Evolutionary conservation across 2,888 invertebrate genomes (phyloP).

Genomic region (Chymomyza procnemis): DNA sequence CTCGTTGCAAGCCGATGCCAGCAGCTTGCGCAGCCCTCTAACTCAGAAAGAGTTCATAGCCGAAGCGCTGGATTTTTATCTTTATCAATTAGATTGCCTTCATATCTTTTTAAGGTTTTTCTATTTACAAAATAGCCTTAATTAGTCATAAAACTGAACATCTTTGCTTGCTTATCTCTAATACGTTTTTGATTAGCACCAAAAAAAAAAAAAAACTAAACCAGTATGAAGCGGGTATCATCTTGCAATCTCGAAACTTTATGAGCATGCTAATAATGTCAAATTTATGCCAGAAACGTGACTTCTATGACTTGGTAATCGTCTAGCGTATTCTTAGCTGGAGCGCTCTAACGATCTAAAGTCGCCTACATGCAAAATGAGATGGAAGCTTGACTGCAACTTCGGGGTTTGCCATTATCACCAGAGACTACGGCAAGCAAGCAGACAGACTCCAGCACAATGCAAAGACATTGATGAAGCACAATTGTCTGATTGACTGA

Average conservation of each 20-base stretch:
- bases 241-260: conserved; percentile 13
- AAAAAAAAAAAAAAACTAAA: too few species aligned
- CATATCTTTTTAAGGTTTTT: background rate
- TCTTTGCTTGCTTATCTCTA: background rate
- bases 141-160: background rate
- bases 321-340: conserved; percentile 11
- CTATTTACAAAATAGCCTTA: background rate
- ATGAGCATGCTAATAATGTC: conserved; percentile 34
- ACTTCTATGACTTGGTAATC: conserved; percentile 42
- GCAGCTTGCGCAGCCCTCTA: too few species aligned
- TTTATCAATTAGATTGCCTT: background rate
- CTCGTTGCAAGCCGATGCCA: too few species aligned
- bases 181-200: background rate
- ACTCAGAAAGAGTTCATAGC: too few species aligned
- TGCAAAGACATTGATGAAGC: conserved; percentile 31
- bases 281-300: conserved; percentile 56
- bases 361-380: background rate
- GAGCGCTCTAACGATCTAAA: conserved; percentile 1
- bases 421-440: background rate
- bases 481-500: conserved; percentile 17
- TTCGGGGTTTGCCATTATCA: background rate
- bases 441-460: conserved; percentile 29
- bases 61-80: too few species aligned
- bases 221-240: conserved; percentile 1
- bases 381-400: background rate